Evolutionary conservation across 2,888 invertebrate species (phyloP).

Genomic region (Agonopterix subpropinquella): DNA sequence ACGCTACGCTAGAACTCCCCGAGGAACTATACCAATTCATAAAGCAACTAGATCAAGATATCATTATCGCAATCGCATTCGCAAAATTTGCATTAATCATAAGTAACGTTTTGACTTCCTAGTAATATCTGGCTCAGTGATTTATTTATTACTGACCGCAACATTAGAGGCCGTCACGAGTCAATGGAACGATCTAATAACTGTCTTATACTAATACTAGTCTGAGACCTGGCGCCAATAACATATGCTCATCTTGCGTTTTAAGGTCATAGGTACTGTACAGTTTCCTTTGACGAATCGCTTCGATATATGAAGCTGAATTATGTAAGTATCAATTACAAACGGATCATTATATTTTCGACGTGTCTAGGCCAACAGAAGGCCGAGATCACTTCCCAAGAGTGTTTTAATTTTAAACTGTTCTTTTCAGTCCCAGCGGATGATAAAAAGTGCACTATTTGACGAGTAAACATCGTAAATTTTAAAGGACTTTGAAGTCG

Average conservation of each 20-base stretch:
- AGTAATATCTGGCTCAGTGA: neutral
- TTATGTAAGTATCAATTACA: conserved; percentile 35
- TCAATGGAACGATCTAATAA: conserved; percentile 11
- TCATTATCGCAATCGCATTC: too few species aligned
- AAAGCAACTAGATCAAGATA: too few species aligned
- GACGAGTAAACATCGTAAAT: conserved; percentile 46
- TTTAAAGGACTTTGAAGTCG: conserved; percentile 38
- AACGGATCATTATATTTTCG: conserved; percentile 33
- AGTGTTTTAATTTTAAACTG: conserved; percentile 47
- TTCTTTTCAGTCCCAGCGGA: conserved; percentile 33
- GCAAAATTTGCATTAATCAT: too few species aligned
- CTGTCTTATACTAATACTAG: conserved; percentile 3
- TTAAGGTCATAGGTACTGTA: conserved; percentile 19
- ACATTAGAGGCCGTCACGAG: conserved; percentile 4
- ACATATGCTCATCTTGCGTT: conserved; percentile 11
- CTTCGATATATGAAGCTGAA: conserved; percentile 19
- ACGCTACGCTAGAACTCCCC: too few species aligned
- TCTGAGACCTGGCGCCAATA: conserved; percentile 9
- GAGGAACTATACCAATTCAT: too few species aligned
- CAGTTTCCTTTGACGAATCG: conserved; percentile 13
- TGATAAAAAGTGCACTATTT: conserved; percentile 49
- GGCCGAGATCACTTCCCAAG: conserved; percentile 43
- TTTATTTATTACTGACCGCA: conserved; percentile 12
- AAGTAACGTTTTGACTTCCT: too few species aligned
- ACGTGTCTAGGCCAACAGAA: conserved; percentile 55